These are phyloP conservation scores for Apodemus agrarius DNA, from an alignment of 2,797 vertebrate genomes.

Conservation along the genomic window DNA sequence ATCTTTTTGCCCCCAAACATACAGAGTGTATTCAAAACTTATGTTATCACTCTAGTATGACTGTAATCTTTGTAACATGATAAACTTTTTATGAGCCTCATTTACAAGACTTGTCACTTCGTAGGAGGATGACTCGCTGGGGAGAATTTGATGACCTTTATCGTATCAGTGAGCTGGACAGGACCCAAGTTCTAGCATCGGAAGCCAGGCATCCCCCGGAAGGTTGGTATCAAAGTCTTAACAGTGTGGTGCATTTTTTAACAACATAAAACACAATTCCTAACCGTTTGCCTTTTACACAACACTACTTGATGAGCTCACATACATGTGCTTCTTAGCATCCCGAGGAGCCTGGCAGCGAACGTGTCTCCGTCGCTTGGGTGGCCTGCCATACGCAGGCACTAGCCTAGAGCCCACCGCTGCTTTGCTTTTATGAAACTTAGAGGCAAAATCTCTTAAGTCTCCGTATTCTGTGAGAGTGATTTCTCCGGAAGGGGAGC, in stretches of 20 bases:
- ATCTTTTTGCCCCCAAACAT: background rate
- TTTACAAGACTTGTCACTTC: slow-evolving; percentile 66
- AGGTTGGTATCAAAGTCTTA: slow-evolving; percentile 76
- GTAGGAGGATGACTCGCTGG: slow-evolving; percentile 96
- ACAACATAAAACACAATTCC: background rate
- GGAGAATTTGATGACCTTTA: slow-evolving; percentile 94
- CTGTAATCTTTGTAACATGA: slow-evolving; percentile 33
- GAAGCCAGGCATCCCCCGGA: slow-evolving; percentile 60
- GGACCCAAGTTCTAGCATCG: slow-evolving; percentile 82
- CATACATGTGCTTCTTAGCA: background rate
- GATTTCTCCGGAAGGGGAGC: background rate
- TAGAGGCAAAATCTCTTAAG: background rate
- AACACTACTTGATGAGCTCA: background rate
- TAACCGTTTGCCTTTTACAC: background rate
- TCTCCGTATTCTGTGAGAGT: background rate
- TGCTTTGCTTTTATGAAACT: background rate
- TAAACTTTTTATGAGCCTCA: background rate
- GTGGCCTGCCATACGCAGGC: too few relatives aligned
- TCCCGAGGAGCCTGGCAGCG: background rate
- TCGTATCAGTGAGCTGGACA: slow-evolving; percentile 92
- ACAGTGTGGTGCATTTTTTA: background rate
- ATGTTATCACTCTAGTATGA: background rate
- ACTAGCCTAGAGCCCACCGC: background rate
- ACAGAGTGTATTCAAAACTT: slow-evolving; percentile 16
- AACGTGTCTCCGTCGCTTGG: background rate